phyloP scores from a whole-genome alignment of 2,797 vertebrate species.

The Crocodylus rhombifer region DNA sequence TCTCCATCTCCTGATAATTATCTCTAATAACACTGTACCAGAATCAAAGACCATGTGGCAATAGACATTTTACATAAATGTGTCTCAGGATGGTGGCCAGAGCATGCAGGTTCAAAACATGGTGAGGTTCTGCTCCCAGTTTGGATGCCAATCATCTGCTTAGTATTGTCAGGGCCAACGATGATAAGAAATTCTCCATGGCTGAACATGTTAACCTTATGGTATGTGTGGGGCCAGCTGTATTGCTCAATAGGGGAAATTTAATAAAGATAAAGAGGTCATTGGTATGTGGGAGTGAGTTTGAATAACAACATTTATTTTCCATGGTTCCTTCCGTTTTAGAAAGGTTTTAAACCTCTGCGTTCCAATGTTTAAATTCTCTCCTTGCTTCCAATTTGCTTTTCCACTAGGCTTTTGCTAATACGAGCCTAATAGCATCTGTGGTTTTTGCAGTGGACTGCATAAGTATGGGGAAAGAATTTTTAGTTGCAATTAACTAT shows the following conservation, averaged over 20 bases:
- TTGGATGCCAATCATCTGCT: too few relatives aligned
- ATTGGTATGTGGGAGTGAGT: background rate
- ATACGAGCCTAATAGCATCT: background rate
- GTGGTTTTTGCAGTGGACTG: background rate
- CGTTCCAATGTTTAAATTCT: background rate
- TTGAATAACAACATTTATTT: background rate
- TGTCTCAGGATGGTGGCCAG: too few relatives aligned
- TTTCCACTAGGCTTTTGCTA: background rate
- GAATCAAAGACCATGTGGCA: too few relatives aligned
- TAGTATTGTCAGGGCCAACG: too few relatives aligned
- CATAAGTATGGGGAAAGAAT: background rate
- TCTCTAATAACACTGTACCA: too few relatives aligned
- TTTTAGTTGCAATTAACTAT: background rate
- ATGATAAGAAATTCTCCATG: too few relatives aligned
- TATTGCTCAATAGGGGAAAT: background rate
- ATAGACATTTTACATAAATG: too few relatives aligned
- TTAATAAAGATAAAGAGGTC: background rate
- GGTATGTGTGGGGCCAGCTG: background rate
- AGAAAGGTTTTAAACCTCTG: background rate
- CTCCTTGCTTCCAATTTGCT: background rate
- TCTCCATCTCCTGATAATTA: too few relatives aligned
- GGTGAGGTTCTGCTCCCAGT: too few relatives aligned
- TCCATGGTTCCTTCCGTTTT: background rate
- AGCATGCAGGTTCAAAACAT: too few relatives aligned
- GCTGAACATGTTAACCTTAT: too few relatives aligned